Evolutionary conservation across 2,888 invertebrate genomes (phyloP), one percentile per base, ranked within the genome.

Genomic region (Bedellia somnulentella): DNA sequence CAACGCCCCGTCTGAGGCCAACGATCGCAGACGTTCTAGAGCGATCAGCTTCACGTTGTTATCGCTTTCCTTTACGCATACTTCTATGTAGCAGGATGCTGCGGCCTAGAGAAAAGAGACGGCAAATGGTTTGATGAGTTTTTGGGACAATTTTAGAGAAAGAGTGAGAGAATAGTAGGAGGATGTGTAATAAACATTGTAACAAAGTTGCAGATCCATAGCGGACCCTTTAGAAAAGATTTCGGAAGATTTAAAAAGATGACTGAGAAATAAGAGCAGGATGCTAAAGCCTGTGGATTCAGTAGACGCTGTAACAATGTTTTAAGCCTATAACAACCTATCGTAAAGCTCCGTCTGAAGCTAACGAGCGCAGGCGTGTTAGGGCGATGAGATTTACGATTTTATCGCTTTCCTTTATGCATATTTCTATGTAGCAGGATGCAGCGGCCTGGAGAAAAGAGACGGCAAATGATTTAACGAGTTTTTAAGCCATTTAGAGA

Each of bases 31-130:
- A 12, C 97, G 84, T 49, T 96, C 97, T 47, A 99, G 77, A 5
- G 99, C 98, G 45, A 99, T 99, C 34, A 99, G 78, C 75, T 99
- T 99, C 10, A 99, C 98, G 76, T 99, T 99, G 75, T 99, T 99
- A 66, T 99, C 99, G 64, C 96, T 96, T 62, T 99, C 99, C 64
- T 98, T 99, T n/a, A 98, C 90, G 37, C 99, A 94, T 43, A 99
- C 75, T 55, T 99, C 99, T 50, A 99, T 98, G 71, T 99, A 99
- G 63, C 97, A 96, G 22, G 89, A 89, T 2, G 98, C 98, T 1
- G 99, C 99, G 16, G 95, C 95, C 83, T 67, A 18, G 18, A 18
- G n/a, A n/a, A n/a, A n/a, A n/a, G n/a, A n/a, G n/a, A 24, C 3
- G 4, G 15, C 3, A 8, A 11, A 16, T 4, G 8, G n/a, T 16